Evolutionary conservation across 2,888 invertebrate genomes (phyloP), one percentile per base, ranked within the genome.

Genomic region (Eupithecia exiguata): DNA sequence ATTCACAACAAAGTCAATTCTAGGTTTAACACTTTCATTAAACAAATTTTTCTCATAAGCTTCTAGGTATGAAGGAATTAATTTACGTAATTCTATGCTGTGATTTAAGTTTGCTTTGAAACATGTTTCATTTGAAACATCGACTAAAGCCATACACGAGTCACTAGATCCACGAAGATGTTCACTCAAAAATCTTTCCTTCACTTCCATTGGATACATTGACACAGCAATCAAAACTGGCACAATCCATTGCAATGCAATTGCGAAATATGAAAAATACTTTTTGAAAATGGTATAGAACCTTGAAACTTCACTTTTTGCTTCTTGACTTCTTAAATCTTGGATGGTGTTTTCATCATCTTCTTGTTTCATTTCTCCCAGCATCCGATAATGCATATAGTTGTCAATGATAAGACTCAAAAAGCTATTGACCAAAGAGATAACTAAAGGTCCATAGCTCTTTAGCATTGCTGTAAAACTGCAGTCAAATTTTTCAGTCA

Each of bases 391-490:
- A 80, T 93, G 92, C 89, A 93, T 87, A 73, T 92, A 94, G 80
- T 93, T 93, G 73, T 94, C 91, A 72, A 94, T 91, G 0, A 93
- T 82, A 1, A 94, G 83, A 70, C 88, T 92, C 14, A 93, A 53
- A 78, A 94, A 94, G 78, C 93, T 94, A 77, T 94, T 94, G 0
- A 93, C 91, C 62, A 93, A 81, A 6, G 94, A 91, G 40, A 92
- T 83, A 36, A 93, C 86, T 21, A 92, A 76, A 1, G 94, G 94
- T 61, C 93, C 93, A 25, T 92, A 94, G 62, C 89, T 89, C 78
- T 91, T 83, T 21, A 94, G 77, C 16, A 91, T 79, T 53, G 88
- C 82, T 68, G 82, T 75, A 73, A 89, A 90, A 53, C 86, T 88
- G 76, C 94, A 94, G 36, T 86, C 79, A 35, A 83, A 80, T 70